Conservation (phyloP, 2,888 invertebrate species). For the Eueremaeus valkanovi region DNA sequence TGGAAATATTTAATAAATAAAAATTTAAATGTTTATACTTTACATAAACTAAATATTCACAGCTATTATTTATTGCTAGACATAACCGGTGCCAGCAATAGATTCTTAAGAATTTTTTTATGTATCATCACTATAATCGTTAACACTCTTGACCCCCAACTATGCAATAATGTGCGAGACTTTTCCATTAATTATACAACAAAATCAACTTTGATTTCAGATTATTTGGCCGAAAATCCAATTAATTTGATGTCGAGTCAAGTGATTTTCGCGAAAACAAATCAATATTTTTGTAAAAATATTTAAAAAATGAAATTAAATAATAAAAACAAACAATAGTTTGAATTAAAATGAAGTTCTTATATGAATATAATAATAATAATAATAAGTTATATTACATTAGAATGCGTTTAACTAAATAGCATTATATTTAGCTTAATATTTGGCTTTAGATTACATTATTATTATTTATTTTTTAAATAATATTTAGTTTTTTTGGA, state of each 20-base stretch:
- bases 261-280: neutral
- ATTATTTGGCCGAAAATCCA: neutral
- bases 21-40: neutral
- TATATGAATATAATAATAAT: conserved; percentile 2
- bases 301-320: too few relatives aligned
- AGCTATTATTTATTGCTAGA: neutral
- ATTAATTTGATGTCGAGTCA: neutral
- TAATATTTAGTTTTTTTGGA: neutral
- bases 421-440: neutral
- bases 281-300: too few relatives aligned
- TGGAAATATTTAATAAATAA: neutral
- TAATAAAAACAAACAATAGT: too few relatives aligned
- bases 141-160: neutral
- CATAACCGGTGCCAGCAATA: neutral
- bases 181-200: neutral
- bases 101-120: neutral
- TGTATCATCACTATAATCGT: neutral
- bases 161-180: neutral
- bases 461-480: too few relatives aligned
- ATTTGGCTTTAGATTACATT: conserved; percentile 8
- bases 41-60: conserved; percentile 16
- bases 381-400: neutral
- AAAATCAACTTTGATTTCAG: neutral
- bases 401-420: neutral
- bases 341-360: too few relatives aligned